phyloP scores from a whole-genome alignment of 1,140 invertebrate species.

The Drosophila nebulosa region DNA sequence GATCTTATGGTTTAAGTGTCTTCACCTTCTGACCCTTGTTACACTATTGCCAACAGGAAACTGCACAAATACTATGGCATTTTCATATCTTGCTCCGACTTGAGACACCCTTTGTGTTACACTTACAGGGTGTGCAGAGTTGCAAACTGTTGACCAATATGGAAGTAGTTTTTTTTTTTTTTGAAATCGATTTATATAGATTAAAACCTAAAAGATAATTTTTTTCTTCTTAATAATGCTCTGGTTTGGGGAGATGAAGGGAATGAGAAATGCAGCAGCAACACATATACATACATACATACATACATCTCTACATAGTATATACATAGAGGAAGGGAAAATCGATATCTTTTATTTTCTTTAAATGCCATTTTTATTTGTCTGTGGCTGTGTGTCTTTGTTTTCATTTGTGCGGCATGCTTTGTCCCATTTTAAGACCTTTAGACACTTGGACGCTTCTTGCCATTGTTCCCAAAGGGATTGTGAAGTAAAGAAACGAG shows the following conservation, averaged over 20 bases:
- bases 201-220: slow-evolving; percentile 27
- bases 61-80: too few species aligned
- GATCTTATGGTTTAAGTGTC: too few species aligned
- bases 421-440: slow-evolving; percentile 73
- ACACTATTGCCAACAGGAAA: too few species aligned
- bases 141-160: too few species aligned
- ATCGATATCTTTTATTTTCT: slow-evolving; percentile 69
- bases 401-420: slow-evolving; percentile 70
- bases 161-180: too few species aligned
- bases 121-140: too few species aligned
- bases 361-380: slow-evolving; percentile 71
- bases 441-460: slow-evolving; percentile 43
- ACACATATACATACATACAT: background rate
- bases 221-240: slow-evolving; percentile 59
- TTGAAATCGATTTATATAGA: slow-evolving; percentile 4
- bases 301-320: background rate
- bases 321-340: slow-evolving; percentile 49
- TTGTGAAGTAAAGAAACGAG: slow-evolving; percentile 17
- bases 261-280: slow-evolving; percentile 39
- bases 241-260: slow-evolving; percentile 43
- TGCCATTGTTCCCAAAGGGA: slow-evolving; percentile 60
- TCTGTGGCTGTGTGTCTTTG: slow-evolving; percentile 55
- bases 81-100: too few species aligned
- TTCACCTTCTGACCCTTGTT: too few species aligned
- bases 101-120: too few species aligned